A percentile compares a stretch with the other conserved stretches of the same genome.
These are phyloP conservation scores for Drosophila sordidula DNA, from an alignment of 2,888 invertebrate species.

Conservation along the genomic window DNA sequence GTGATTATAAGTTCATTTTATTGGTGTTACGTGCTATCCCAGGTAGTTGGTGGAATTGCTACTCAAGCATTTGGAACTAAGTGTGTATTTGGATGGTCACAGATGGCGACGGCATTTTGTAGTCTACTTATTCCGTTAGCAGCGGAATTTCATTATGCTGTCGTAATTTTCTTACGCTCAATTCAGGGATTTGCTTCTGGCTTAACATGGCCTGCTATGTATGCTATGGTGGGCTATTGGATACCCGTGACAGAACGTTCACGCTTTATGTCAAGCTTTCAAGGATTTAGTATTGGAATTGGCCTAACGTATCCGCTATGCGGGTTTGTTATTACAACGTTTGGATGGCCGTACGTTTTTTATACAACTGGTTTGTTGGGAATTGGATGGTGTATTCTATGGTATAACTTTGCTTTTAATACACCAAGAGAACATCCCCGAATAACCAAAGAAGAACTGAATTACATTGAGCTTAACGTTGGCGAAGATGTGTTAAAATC, in stretches of 20 bases:
- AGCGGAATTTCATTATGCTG: conserved; percentile 87
- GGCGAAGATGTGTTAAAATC: conserved; percentile 86
- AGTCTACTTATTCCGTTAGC: conserved; percentile 89
- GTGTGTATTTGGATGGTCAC: conserved; percentile 89
- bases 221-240: conserved; percentile 90
- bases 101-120: conserved; percentile 89
- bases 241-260: conserved; percentile 90
- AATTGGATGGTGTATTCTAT: conserved; percentile 88
- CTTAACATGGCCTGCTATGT: conserved; percentile 91
- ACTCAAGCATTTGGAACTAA: conserved; percentile 90
- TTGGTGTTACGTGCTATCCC: conserved; percentile 90
- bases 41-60: conserved; percentile 89
- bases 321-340: conserved; percentile 89
- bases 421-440: conserved; percentile 89
- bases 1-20: conserved; percentile 89
- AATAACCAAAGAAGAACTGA: conserved; percentile 88
- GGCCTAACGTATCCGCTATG: conserved; percentile 90
- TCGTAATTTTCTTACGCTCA: conserved; percentile 88
- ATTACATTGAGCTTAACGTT: conserved; percentile 89
- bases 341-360: conserved; percentile 89
- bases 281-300: conserved; percentile 91
- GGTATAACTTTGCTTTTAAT: conserved; percentile 90
- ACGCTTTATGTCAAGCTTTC: conserved; percentile 91
- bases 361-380: conserved; percentile 89
- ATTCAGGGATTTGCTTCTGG: conserved; percentile 90